These are phyloP conservation scores for Artemia franciscana DNA, from an alignment of 1,140 invertebrate genomes.

Conservation along the genomic window DNA sequence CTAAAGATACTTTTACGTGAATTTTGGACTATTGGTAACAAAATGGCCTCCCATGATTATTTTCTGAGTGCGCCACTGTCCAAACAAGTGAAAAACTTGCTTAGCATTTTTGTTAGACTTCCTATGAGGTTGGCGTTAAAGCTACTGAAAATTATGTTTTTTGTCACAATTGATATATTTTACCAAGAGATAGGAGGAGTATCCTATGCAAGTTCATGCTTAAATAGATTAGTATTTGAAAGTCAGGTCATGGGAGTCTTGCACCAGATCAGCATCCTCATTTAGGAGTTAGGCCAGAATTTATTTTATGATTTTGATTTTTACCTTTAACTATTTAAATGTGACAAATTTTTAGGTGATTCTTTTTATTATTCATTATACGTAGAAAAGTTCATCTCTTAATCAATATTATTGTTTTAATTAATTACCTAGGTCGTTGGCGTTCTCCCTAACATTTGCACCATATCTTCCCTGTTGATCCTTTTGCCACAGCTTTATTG, in stretches of 20 bases:
- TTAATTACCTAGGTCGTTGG: constrained; percentile 6
- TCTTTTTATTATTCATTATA: constrained; percentile 17
- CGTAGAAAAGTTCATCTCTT: constrained; percentile 27
- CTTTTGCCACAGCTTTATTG: constrained; percentile 38
- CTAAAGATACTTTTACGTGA: too few species aligned
- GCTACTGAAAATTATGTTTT: too few species aligned
- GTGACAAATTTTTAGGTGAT: not conserved
- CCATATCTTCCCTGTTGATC: constrained; percentile 34
- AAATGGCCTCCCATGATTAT: too few species aligned
- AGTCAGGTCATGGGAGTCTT: not conserved
- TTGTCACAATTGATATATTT: too few species aligned
- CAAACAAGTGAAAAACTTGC: too few species aligned
- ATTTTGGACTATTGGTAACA: too few species aligned
- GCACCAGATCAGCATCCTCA: not conserved
- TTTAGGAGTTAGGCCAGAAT: not conserved
- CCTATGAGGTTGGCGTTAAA: too few species aligned
- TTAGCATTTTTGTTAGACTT: too few species aligned
- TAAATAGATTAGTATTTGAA: too few species aligned
- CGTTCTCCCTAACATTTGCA: constrained; percentile 12
- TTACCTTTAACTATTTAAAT: not conserved
- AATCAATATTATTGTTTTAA: constrained; percentile 26
- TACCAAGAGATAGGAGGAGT: too few species aligned
- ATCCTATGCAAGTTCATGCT: too few species aligned
- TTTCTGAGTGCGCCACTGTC: too few species aligned
- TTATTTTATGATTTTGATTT: not conserved